phyloP scores from a whole-genome alignment of 2,113 vertebrate species.

The Passer montanus region DNA sequence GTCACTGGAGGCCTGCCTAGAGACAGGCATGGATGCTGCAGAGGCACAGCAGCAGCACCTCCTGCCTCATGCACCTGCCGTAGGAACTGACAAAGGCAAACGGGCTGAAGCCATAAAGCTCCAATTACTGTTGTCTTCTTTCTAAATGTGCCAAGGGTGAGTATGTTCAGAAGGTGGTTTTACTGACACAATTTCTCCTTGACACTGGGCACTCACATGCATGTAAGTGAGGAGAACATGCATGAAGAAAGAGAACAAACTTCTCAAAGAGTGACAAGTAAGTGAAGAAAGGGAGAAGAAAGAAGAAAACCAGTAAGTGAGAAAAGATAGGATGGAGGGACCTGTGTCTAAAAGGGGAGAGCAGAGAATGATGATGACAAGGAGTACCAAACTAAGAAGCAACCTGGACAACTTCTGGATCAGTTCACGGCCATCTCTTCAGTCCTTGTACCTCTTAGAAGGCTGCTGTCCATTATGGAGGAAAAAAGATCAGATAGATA shows the following conservation, averaged over 20 bases:
- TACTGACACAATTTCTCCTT: background rate
- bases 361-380: background rate
- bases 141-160: background rate
- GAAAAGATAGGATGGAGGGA: background rate
- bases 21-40: fast-evolving
- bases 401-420: background rate
- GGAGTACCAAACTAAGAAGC: background rate
- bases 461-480: background rate
- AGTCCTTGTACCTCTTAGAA: background rate
- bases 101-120: background rate
- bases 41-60: background rate
- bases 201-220: background rate
- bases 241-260: background rate
- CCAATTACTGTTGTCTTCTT: background rate
- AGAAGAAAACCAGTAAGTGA: background rate
- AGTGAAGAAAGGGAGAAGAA: background rate
- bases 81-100: background rate
- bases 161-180: background rate
- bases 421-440: background rate
- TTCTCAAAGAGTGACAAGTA: background rate
- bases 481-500: background rate
- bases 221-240: background rate
- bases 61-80: fast-evolving
- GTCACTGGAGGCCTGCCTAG: background rate
- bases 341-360: background rate